Percentiles rank a stretch among this genome's conserved stretches.
phyloP scores from a whole-genome alignment of 2,888 invertebrate genomes.

The Hemithea aestivaria region DNA sequence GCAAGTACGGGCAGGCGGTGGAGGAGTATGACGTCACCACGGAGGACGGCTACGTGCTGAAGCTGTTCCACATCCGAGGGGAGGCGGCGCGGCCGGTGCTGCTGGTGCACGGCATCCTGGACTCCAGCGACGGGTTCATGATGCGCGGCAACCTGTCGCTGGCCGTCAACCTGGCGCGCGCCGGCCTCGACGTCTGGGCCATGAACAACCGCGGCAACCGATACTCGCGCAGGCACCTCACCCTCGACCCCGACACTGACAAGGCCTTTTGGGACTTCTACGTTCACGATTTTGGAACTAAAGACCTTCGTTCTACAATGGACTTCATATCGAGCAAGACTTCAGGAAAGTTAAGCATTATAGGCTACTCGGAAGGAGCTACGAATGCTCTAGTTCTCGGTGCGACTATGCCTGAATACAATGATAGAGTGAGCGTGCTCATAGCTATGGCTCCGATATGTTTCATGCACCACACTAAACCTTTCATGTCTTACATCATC shows the following conservation, averaged over 20 bases:
- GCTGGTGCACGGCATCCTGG: conserved; percentile 3
- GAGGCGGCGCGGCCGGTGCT: conserved; percentile 1
- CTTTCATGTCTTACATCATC: not conserved
- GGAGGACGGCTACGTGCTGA: conserved; percentile 82
- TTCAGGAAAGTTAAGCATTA: not conserved
- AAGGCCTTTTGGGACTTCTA: conserved; percentile 60
- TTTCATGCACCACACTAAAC: too few species aligned
- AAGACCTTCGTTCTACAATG: conserved; percentile 83
- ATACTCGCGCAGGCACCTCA: conserved; percentile 5
- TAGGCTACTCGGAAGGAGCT: conserved; percentile 8
- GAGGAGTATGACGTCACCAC: conserved; percentile 82
- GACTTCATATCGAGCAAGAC: conserved; percentile 1
- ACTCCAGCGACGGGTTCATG: conserved; percentile 3
- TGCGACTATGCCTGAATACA: not conserved
- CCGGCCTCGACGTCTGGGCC: conserved; percentile 8
- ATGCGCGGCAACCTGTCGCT: conserved; percentile 1
- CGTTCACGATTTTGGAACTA: conserved; percentile 84
- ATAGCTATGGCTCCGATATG: conserved; percentile 4
- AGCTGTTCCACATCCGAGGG: not conserved
- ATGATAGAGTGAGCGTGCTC: conserved; percentile 2
- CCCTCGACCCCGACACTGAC: conserved; percentile 8
- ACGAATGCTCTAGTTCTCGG: conserved; percentile 2
- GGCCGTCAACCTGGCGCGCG: conserved; percentile 1
- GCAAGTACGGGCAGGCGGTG: conserved; percentile 74
- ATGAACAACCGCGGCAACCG: conserved; percentile 3